phyloP scores from a whole-genome alignment of 1,140 invertebrate species.

The Radopholus similis region DNA sequence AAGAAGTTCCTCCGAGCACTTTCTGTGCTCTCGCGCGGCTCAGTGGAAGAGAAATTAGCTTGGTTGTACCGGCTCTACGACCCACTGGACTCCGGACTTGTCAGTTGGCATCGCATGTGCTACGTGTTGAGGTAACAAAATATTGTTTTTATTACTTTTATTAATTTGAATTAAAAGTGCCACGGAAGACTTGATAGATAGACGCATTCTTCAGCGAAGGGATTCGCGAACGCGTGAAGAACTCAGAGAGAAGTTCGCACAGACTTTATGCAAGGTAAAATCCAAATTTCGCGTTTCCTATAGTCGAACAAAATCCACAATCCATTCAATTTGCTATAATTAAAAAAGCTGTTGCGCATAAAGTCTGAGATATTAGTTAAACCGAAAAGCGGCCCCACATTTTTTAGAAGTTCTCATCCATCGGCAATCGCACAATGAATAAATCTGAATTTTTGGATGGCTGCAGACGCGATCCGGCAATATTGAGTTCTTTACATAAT shows the following conservation, averaged over 20 bases:
- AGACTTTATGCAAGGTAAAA: not conserved
- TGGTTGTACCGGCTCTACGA: constrained; percentile 28
- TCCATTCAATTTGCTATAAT: too few relatives aligned
- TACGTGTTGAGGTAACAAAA: constrained; percentile 29
- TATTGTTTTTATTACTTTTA: too few relatives aligned
- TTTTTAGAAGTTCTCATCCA: not conserved
- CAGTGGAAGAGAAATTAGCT: constrained; percentile 19
- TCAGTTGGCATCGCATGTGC: constrained; percentile 14
- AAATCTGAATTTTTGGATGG: not conserved
- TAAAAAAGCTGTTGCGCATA: not conserved
- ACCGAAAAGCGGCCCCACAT: too few relatives aligned
- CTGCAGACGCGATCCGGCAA: not conserved
- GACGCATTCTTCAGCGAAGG: not conserved
- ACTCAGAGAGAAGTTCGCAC: not conserved
- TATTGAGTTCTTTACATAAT: constrained; percentile 30
- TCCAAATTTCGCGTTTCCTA: not conserved
- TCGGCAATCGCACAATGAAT: not conserved
- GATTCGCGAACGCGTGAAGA: not conserved
- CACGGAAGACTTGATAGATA: not conserved
- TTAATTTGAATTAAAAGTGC: too few relatives aligned
- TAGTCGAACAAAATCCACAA: not conserved
- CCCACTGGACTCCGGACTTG: constrained; percentile 9
- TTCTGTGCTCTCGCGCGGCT: constrained; percentile 26
- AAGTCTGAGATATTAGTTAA: too few relatives aligned
- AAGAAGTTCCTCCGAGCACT: constrained; percentile 16